Conservation (phyloP, 2,797 vertebrate genomes). For the Columba guinea region DNA sequence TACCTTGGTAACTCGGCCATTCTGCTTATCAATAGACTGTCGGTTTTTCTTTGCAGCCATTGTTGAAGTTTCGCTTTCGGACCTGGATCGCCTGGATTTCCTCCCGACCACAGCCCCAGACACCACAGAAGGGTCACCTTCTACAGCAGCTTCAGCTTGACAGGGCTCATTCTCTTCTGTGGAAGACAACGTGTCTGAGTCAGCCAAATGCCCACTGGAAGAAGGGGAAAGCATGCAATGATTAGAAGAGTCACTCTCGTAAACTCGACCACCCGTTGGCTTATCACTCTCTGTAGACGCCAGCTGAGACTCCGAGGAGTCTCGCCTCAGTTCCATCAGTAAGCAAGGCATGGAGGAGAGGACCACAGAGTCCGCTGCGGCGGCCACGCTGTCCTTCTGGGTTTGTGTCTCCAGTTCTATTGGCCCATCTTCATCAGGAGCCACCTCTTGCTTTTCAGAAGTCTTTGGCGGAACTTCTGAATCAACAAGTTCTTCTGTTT, state of each 20-base stretch:
- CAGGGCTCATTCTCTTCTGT: constrained; percentile 85
- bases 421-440: constrained; percentile 82
- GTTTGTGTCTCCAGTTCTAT: constrained; percentile 83
- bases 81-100: constrained; percentile 93
- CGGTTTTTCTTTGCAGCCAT: constrained; percentile 99
- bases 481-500: constrained; percentile 88
- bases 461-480: constrained; percentile 84
- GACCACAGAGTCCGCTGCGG: constrained; percentile 82
- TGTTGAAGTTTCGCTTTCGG: constrained; percentile 90
- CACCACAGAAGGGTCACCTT: constrained; percentile 75
- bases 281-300: constrained; percentile 90
- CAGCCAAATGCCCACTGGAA: constrained; percentile 95
- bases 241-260: constrained; percentile 97
- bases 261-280: constrained; percentile 77
- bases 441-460: constrained; percentile 76
- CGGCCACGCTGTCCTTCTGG: constrained; percentile 79
- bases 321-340: constrained; percentile 91
- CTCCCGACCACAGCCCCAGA: constrained; percentile 78
- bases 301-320: constrained; percentile 90
- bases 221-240: constrained; percentile 97
- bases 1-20: constrained; percentile 87
- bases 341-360: constrained; percentile 92
- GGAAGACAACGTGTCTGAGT: constrained; percentile 96
- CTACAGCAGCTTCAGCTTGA: constrained; percentile 73
- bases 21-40: constrained; percentile 90